A percentile compares a stretch with the other conserved stretches of the same genome.
Evolutionary conservation across 2,113 vertebrate genomes (phyloP).

Genomic region (Saccopteryx bilineata): DNA sequence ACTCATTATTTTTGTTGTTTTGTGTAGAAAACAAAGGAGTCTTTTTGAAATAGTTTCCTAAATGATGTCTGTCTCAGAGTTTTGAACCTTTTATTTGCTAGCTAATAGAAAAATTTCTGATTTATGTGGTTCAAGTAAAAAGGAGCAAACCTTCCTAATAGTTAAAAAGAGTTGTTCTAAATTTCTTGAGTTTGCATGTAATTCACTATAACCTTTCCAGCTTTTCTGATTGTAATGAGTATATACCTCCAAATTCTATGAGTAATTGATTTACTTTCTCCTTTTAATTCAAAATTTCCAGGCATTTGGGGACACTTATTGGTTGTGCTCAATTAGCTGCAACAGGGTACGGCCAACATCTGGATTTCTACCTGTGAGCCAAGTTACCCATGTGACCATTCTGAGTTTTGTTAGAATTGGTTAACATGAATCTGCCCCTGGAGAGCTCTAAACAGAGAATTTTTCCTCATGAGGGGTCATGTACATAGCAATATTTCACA

Average conservation of each 20-base stretch:
- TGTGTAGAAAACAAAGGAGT: neutral
- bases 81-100: neutral
- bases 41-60: conserved; percentile 53
- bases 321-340: neutral
- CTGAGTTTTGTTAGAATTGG: neutral
- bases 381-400: conserved; percentile 27
- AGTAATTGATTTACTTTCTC: conserved; percentile 52
- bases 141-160: neutral
- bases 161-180: neutral
- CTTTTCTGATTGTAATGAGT: conserved; percentile 3
- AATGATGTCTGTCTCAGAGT: neutral
- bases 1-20: neutral
- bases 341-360: neutral
- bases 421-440: neutral
- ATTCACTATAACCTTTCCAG: neutral
- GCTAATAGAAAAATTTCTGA: neutral
- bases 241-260: conserved; percentile 19
- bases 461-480: conserved; percentile 11
- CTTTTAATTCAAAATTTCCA: conserved; percentile 67
- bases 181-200: neutral
- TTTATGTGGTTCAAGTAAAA: neutral
- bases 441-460: neutral
- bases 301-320: conserved; percentile 8
- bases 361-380: conserved; percentile 33
- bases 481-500: conserved; percentile 5